A percentile compares a stretch with the other conserved stretches of the same genome.
Evolutionary conservation across 2,797 vertebrate genomes (phyloP).

Genomic region (Ptychobarbus kaznakovi): DNA sequence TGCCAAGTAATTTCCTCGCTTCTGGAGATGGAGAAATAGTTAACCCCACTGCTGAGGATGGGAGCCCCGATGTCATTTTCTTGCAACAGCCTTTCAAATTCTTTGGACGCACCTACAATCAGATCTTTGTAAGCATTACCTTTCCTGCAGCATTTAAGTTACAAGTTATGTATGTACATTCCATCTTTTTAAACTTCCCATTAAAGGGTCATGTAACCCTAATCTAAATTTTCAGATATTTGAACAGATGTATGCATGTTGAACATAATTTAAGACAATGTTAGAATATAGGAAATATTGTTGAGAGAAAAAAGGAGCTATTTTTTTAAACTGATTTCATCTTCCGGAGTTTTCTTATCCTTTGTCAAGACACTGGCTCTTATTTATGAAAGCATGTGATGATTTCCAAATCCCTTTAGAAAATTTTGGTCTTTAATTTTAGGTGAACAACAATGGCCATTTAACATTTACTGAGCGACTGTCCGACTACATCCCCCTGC

Average conservation of each 20-base stretch:
- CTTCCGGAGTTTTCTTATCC: too few relatives aligned
- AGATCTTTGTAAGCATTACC: conserved; percentile 1
- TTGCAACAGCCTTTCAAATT: neutral
- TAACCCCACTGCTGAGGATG: neutral
- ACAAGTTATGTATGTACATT: neutral
- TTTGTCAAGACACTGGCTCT: too few relatives aligned
- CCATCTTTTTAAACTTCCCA: neutral
- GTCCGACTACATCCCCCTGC: neutral
- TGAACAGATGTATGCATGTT: too few relatives aligned
- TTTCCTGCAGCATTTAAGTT: too few relatives aligned
- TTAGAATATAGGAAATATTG: too few relatives aligned
- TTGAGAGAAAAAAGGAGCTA: too few relatives aligned
- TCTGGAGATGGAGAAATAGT: neutral
- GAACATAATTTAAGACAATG: too few relatives aligned
- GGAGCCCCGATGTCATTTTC: neutral
- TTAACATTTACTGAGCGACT: neutral
- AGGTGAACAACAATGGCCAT: conserved; percentile 31
- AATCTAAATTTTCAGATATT: too few relatives aligned
- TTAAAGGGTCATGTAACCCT: neutral
- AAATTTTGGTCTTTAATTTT: neutral
- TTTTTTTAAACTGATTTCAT: too few relatives aligned
- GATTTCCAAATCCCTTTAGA: neutral
- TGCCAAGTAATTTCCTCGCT: neutral
- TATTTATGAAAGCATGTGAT: too few relatives aligned
- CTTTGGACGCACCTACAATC: neutral